These are phyloP conservation scores for Drosophila sordidula DNA, from an alignment of 2,888 invertebrate genomes.

Conservation along the genomic window DNA sequence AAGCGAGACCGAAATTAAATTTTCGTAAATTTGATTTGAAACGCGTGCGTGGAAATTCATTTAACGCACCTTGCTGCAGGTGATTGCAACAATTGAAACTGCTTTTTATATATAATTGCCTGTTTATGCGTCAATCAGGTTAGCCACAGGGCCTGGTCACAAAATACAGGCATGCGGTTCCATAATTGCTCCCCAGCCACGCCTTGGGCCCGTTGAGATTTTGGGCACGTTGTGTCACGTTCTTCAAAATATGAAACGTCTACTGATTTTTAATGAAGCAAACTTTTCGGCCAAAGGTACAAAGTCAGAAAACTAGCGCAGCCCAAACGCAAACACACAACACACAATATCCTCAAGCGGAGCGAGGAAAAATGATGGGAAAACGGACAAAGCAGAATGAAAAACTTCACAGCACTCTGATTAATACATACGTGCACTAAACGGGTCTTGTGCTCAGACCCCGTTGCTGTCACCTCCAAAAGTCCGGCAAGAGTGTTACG, in stretches of 20 bases:
- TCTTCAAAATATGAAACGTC: slow-evolving; percentile 80
- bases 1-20: slow-evolving; percentile 74
- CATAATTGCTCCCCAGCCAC: slow-evolving; percentile 42
- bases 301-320: slow-evolving; percentile 63
- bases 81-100: slow-evolving; percentile 57
- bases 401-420: slow-evolving; percentile 71
- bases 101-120: slow-evolving; percentile 63
- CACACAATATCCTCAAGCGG: slow-evolving; percentile 11
- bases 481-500: slow-evolving; percentile 75
- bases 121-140: slow-evolving; percentile 77
- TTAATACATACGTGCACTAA: slow-evolving; percentile 76
- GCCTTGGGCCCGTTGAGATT: slow-evolving; percentile 50
- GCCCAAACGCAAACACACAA: slow-evolving; percentile 10
- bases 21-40: slow-evolving; percentile 76
- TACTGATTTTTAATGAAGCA: slow-evolving; percentile 80
- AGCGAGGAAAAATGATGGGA: not conserved
- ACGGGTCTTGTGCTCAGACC: slow-evolving; percentile 41
- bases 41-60: slow-evolving; percentile 77
- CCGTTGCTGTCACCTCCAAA: slow-evolving; percentile 54
- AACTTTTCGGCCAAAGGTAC: slow-evolving; percentile 62
- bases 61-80: slow-evolving; percentile 51
- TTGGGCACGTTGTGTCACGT: slow-evolving; percentile 77
- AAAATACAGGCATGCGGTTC: slow-evolving; percentile 25
- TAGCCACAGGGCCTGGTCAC: slow-evolving; percentile 33
- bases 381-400: slow-evolving; percentile 28